Conservation (phyloP, 2,888 invertebrate genomes). For the Drosophila emarginata region DNA sequence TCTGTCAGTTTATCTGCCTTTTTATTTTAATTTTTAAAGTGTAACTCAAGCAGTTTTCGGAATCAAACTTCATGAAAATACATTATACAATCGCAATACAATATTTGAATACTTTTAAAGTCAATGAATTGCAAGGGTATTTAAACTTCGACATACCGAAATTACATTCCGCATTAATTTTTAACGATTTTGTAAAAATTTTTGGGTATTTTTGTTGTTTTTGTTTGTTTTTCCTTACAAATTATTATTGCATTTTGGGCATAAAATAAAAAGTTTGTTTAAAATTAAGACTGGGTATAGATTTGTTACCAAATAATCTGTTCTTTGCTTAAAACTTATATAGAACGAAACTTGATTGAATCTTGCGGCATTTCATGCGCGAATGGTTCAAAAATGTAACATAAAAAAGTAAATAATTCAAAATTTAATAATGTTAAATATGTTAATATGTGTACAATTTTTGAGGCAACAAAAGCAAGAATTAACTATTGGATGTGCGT, state of each 20-base stretch:
- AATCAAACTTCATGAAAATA: no score
- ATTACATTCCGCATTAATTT: background rate
- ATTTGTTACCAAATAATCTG: slow-evolving; percentile 33
- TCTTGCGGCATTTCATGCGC: slow-evolving; percentile 60
- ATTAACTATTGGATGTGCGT: slow-evolving; percentile 31
- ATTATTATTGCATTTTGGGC: slow-evolving; percentile 33
- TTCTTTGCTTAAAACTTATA: slow-evolving; percentile 39
- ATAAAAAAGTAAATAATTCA: background rate
- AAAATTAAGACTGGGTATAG: slow-evolving; percentile 60
- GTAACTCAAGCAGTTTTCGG: no score
- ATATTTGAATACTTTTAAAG: no score
- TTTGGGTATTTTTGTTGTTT: background rate
- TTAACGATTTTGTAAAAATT: slow-evolving; percentile 27
- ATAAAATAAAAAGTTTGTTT: slow-evolving; percentile 33
- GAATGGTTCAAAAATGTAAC: slow-evolving; percentile 52
- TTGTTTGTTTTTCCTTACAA: slow-evolving; percentile 16
- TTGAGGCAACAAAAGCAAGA: background rate
- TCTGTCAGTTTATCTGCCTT: background rate
- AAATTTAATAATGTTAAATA: background rate
- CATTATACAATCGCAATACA: no score
- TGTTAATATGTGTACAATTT: background rate
- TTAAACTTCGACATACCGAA: background rate
- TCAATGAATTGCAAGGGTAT: background rate
- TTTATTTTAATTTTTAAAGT: slow-evolving; percentile 5
- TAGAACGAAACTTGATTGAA: slow-evolving; percentile 22